A percentile compares a stretch with the other conserved stretches of the same genome.
phyloP scores from a whole-genome alignment of 2,113 vertebrate species.

The Condylura cristata region DNA sequence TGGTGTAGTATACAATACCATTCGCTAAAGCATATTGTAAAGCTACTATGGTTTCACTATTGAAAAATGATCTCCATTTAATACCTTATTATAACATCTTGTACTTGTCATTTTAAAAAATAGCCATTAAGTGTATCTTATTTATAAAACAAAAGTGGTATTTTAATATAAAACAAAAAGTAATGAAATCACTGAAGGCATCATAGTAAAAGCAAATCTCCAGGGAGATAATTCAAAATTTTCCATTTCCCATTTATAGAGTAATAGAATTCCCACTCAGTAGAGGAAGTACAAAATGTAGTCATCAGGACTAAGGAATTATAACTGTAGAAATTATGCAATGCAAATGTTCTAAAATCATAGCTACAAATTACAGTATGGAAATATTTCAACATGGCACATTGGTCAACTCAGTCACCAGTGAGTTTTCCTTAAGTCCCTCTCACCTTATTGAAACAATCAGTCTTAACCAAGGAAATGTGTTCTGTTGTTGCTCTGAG shows the following conservation, averaged over 20 bases:
- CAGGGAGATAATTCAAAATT: slow-evolving; percentile 3
- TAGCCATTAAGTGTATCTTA: slow-evolving; percentile 25
- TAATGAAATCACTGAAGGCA: slow-evolving; percentile 36
- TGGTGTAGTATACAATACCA: not conserved
- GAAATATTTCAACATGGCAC: not conserved
- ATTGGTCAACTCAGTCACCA: not conserved
- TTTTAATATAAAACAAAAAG: slow-evolving; percentile 32
- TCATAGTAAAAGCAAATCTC: not conserved
- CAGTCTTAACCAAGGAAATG: not conserved
- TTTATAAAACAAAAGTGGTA: slow-evolving; percentile 31
- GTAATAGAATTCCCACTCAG: not conserved
- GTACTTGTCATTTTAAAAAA: slow-evolving; percentile 46
- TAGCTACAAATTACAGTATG: not conserved
- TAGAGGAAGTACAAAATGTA: not conserved
- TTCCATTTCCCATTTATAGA: not conserved
- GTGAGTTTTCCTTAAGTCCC: not conserved
- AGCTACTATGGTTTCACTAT: not conserved
- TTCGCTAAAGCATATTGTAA: not conserved
- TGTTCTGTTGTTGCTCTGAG: not conserved
- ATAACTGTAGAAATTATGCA: not conserved
- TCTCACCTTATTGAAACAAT: not conserved
- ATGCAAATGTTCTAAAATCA: not conserved
- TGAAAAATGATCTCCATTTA: slow-evolving; percentile 32
- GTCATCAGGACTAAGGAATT: not conserved
- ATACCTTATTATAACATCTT: not conserved